Base-by-base conservation (phyloP, 2,888 invertebrate genomes). In the Cephus pulcher region DNA sequence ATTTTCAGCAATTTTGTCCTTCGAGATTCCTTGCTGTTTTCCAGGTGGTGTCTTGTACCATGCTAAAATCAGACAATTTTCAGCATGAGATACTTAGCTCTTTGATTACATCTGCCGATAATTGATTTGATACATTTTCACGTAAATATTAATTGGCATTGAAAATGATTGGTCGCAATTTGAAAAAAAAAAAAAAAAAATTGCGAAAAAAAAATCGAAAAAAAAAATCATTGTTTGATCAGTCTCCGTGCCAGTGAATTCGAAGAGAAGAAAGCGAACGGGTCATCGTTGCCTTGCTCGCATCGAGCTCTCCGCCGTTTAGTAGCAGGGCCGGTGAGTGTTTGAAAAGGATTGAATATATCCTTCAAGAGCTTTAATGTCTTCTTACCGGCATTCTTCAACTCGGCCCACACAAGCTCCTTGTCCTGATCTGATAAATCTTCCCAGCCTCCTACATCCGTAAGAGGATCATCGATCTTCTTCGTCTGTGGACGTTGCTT, bases 401-500 rank as follows among this genome's bases (percentile, higher is more conserved):
- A 93, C 86, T 94, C 94, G 74, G 94, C 93, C 11, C 95, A 87
- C 56, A 97, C 92, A 34, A 93, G 89, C 75, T 95, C 93, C 89
- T 95, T 94, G 85, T 97, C 96, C 56, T 95, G 95, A 79, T 94
- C 93, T 74, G 91, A 90, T 23, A 98, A 90, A 40, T 92, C 92
- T 23, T 94, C 92, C 95, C 96, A 97, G 35, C 96, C 97, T 76
- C 95, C 96, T 34, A 98, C 93, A 86, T 98, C 97, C 80, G 95
- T 95, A 4, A 93, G 93, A 1, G 95, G 93, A 9, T 94, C 94
- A 84, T 97, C 96, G 80, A 98, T 96, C 79, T 96, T 94, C 91
- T 96, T 96, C 0, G 98, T 98, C 0, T 95, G 94, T 0, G 96
- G 95, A 76, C 97, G 92, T 85, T 98, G 97, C 88, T 95, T 95